Evolutionary conservation across 2,888 invertebrate species (phyloP), one percentile per base, ranked within the genome.

Genomic region (Aphelenchoides bicaudatus): DNA sequence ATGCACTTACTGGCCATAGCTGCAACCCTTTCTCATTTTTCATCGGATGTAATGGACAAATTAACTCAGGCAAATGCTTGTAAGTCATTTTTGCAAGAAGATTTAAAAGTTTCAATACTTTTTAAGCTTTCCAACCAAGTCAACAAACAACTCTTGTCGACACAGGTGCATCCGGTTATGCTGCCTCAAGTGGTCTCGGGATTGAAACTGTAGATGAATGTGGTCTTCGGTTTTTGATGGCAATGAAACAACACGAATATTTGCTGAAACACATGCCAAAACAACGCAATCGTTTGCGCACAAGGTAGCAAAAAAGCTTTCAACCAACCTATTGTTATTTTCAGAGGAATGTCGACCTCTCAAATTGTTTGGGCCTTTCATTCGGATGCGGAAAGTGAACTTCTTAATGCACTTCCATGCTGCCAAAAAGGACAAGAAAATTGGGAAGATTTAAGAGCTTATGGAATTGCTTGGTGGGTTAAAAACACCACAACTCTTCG

Each of bases 301-400:
- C 54, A 21, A 10, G 2, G 37, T 43, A 19, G n/a, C 23, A n/a
- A 8, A 16, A 16, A n/a, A 16, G 13, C 62, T 64, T 34, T 53
- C 23, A 21, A 16, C 28, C 39, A 13, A 39, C 2, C 46, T 66
- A 2, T 38, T 61, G 19, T 39, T 69, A 6, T 19, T 25, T 66
- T 37, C 46, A 68, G 69, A 60, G 78, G 70, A 39, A 58, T 66
- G 56, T 72, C 70, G n/a, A 79, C 81, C 4, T 79, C 91, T 71
- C 91, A 93, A 81, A 85, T 96, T 21, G 93, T 93, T 2, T 99
- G 98, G 98, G 98, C 96, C 0, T 96, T 91, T 82, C 98, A 99
- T 81, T 96, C 96, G 0, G 96, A 98, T 81, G 89, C 91, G 21
- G 91, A 93, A 79, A 93, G 93, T 73, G 96, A 98, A 79, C 83